Percentiles rank a stretch among this genome's conserved stretches.
phyloP scores from a whole-genome alignment of 2,797 vertebrate species.

The Pseudomugil tenellus region DNA sequence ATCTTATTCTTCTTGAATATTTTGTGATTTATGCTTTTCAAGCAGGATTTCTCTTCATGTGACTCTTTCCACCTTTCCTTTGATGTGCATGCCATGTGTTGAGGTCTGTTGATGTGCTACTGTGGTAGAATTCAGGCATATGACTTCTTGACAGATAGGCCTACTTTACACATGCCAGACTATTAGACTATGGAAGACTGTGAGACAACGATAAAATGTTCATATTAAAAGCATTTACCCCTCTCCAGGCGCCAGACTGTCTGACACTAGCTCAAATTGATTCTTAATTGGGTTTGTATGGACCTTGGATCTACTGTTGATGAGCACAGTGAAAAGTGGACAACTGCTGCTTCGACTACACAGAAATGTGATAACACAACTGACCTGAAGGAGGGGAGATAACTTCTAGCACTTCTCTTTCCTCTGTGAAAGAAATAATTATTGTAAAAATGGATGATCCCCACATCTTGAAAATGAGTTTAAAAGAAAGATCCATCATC shows the following conservation, averaged over 20 bases:
- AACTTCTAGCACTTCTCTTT: slow-evolving; percentile 45
- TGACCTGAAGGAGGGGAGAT: slow-evolving; percentile 43
- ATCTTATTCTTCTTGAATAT: slow-evolving; percentile 44
- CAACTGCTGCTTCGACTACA: slow-evolving; percentile 66
- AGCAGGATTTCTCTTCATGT: slow-evolving; percentile 56
- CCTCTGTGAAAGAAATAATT: slow-evolving; percentile 42
- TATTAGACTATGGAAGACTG: slow-evolving; percentile 80
- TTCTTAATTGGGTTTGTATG: slow-evolving; percentile 87
- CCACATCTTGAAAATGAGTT: slow-evolving; percentile 75
- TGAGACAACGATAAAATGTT: slow-evolving; percentile 84
- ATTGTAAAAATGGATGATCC: slow-evolving; percentile 63
- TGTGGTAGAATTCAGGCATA: slow-evolving; percentile 52
- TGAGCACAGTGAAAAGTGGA: slow-evolving; percentile 76
- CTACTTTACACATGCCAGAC: slow-evolving; percentile 79
- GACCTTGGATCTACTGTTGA: slow-evolving; percentile 82
- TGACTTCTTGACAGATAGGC: slow-evolving; percentile 75
- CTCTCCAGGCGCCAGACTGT: slow-evolving; percentile 85
- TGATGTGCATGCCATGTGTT: slow-evolving; percentile 71
- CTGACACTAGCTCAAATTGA: slow-evolving; percentile 87
- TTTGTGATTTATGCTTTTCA: slow-evolving; percentile 60
- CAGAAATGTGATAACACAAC: slow-evolving; percentile 75
- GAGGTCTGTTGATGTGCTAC: slow-evolving; percentile 46
- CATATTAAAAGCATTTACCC: slow-evolving; percentile 86
- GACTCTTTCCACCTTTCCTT: slow-evolving; percentile 57
- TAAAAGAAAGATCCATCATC: slow-evolving; percentile 78